Conservation (phyloP, 1,140 invertebrate genomes). For the Trinorchestia longiramus region DNA sequence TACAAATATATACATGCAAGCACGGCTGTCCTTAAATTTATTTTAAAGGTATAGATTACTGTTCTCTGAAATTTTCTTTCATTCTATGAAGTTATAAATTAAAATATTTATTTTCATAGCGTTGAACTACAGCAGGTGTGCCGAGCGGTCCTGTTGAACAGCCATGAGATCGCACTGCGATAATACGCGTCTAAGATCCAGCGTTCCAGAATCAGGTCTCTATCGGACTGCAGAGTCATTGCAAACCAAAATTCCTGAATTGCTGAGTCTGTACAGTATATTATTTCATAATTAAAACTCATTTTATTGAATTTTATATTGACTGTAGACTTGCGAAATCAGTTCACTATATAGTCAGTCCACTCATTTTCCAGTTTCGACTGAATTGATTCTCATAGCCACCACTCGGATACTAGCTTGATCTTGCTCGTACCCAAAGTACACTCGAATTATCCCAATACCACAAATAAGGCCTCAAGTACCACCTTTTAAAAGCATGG, state of each 20-base stretch:
- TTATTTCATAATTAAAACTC: background rate
- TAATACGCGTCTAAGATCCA: too few relatives aligned
- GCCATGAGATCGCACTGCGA: too few relatives aligned
- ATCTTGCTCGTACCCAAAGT: too few relatives aligned
- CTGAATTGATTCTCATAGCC: too few relatives aligned
- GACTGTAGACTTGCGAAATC: background rate
- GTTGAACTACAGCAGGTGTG: too few relatives aligned
- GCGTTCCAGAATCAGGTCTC: background rate
- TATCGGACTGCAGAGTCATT: background rate
- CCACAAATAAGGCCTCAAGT: background rate
- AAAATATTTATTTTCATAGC: too few relatives aligned
- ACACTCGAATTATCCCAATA: background rate
- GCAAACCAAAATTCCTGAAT: background rate
- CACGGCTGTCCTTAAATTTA: too few relatives aligned
- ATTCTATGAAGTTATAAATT: too few relatives aligned
- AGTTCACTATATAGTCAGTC: background rate
- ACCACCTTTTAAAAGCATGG: background rate
- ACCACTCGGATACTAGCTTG: background rate
- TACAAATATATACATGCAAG: background rate
- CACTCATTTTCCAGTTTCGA: background rate
- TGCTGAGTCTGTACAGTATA: background rate
- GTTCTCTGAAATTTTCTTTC: too few relatives aligned
- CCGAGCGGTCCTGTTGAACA: too few relatives aligned
- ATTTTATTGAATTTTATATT: too few relatives aligned
- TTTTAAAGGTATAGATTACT: too few relatives aligned